Evolutionary conservation across 2,113 vertebrate genomes (phyloP).

Genomic region (Paedocypris sp.): DNA sequence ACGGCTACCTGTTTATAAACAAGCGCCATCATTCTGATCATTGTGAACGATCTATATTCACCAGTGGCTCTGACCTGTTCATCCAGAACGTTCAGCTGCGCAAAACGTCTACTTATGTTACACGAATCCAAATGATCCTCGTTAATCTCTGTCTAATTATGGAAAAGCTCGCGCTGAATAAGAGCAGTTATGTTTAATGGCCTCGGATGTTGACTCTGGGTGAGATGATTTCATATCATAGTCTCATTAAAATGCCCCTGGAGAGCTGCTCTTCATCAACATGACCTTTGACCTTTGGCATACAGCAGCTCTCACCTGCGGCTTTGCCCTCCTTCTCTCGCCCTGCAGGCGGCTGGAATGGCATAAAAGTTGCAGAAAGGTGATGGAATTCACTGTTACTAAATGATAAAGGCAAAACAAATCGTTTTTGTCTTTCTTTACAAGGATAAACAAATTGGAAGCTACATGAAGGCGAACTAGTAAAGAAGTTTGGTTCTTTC

Average conservation of each 20-base stretch:
- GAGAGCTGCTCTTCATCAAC: conserved; percentile 22
- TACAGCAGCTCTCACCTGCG: conserved; percentile 8
- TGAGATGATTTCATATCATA: conserved; percentile 29
- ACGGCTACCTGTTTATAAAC: too few relatives aligned
- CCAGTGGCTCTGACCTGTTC: neutral
- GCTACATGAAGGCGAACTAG: too few relatives aligned
- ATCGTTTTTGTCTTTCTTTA: neutral
- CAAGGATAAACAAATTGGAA: too few relatives aligned
- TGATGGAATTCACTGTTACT: neutral
- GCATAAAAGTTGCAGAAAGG: neutral
- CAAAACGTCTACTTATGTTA: conserved; percentile 27
- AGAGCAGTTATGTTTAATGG: conserved; percentile 26
- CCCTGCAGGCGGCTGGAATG: conserved; percentile 2
- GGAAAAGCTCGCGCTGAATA: conserved; percentile 6
- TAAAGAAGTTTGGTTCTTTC: too few relatives aligned
- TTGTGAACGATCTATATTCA: neutral
- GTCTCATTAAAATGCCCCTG: conserved; percentile 22
- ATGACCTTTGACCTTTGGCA: conserved; percentile 23
- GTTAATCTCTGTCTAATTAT: conserved; percentile 48
- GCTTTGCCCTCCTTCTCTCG: neutral
- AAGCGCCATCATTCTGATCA: neutral
- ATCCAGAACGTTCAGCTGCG: conserved; percentile 3
- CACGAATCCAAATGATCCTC: conserved; percentile 43
- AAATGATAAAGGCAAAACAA: neutral
- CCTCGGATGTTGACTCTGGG: conserved; percentile 1